Percentiles rank a stretch among this genome's conserved stretches.
Evolutionary conservation across 2,797 vertebrate species (phyloP).

Genomic region (Micromesistius poutassou): DNA sequence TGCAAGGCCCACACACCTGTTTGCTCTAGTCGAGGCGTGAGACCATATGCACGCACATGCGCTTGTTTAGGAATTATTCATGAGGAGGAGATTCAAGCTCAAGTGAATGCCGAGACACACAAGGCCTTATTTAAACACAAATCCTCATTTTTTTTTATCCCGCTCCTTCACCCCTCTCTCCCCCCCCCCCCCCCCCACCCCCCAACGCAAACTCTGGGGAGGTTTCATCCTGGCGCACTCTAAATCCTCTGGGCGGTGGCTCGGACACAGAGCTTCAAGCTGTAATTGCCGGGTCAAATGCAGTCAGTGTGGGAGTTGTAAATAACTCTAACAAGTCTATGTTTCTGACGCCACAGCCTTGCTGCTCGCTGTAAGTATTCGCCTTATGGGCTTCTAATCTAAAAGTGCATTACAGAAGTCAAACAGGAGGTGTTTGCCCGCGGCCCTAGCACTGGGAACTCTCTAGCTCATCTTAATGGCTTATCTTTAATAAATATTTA

Average conservation of each 20-base stretch:
- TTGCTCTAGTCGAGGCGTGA: background rate
- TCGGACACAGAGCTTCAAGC: conserved; percentile 20
- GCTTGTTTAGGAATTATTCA: background rate
- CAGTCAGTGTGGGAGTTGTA: conserved; percentile 2
- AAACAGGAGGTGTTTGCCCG: conserved; percentile 74
- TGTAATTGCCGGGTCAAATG: conserved; percentile 29
- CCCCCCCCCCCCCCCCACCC: too few species aligned
- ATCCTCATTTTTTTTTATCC: background rate
- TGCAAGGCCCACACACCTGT: background rate
- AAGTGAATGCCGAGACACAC: background rate
- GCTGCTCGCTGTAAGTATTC: conserved; percentile 38
- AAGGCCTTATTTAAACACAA: background rate
- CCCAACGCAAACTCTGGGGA: background rate
- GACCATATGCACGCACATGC: background rate
- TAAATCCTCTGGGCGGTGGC: background rate
- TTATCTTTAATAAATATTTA: conserved; percentile 78
- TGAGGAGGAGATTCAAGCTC: background rate
- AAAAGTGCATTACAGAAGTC: conserved; percentile 68
- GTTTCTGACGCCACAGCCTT: conserved; percentile 47
- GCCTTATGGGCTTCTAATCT: conserved; percentile 51
- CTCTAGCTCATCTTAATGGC: conserved; percentile 65
- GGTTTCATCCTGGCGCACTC: background rate
- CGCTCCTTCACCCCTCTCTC: too few species aligned
- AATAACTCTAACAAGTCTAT: conserved; percentile 38
- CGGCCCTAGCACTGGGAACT: conserved; percentile 41